These are phyloP conservation scores for Onthophagus taurus DNA, from an alignment of 1,140 invertebrate genomes.

Conservation along the genomic window DNA sequence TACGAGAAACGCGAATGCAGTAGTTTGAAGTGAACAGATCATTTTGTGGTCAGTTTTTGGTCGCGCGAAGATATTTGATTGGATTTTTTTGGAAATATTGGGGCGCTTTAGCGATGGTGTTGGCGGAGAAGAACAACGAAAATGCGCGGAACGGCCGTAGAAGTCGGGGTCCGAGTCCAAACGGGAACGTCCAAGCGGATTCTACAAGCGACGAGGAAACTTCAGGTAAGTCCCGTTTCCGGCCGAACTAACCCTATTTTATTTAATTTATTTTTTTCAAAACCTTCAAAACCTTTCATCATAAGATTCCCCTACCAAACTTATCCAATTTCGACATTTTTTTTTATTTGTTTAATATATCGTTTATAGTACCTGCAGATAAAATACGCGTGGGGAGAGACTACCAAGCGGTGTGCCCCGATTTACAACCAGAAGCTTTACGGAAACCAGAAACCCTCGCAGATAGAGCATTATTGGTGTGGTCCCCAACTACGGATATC, in stretches of 20 bases:
- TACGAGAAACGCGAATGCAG: constrained; percentile 21
- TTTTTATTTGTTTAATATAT: constrained; percentile 2
- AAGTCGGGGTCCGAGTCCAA: constrained; percentile 80
- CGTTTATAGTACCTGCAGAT: constrained; percentile 61
- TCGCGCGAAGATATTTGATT: constrained; percentile 7
- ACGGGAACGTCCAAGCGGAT: constrained; percentile 68
- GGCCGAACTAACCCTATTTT: too few species aligned
- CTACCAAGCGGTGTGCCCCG: constrained; percentile 85
- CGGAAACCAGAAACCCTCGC: constrained; percentile 50
- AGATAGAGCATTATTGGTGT: constrained; percentile 86
- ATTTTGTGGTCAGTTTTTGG: constrained; percentile 10
- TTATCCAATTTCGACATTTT: background rate
- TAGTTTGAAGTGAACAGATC: constrained; percentile 17
- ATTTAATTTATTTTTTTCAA: constrained; percentile 24
- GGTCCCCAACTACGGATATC: constrained; percentile 86
- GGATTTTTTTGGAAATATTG: constrained; percentile 24
- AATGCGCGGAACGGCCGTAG: constrained; percentile 73
- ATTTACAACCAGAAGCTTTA: constrained; percentile 52
- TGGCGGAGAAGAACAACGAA: constrained; percentile 74
- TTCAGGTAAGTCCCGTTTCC: constrained; percentile 45
- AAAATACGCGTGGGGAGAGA: constrained; percentile 91
- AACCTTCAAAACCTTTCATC: constrained; percentile 15
- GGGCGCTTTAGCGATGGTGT: too few species aligned
- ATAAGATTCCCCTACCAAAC: background rate
- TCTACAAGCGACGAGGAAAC: constrained; percentile 73